Evolutionary conservation across 2,113 vertebrate genomes (phyloP).

Genomic region (Copsychus sechellarum): DNA sequence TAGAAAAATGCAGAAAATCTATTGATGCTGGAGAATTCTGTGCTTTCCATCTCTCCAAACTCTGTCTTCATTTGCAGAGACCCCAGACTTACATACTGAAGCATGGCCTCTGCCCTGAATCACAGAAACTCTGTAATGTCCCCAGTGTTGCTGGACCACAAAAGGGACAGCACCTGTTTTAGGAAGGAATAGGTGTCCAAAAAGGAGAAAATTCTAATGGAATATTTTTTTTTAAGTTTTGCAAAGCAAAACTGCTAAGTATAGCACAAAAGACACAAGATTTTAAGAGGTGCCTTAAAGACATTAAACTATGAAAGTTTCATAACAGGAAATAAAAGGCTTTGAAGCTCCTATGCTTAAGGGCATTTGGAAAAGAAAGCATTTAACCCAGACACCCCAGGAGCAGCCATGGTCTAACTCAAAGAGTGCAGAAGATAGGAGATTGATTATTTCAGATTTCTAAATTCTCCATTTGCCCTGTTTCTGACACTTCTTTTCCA

Average conservation of each 20-base stretch:
- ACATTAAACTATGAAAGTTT: background rate
- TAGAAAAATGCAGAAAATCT: background rate
- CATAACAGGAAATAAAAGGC: background rate
- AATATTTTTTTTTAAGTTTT: background rate
- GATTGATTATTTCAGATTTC: background rate
- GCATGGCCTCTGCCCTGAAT: background rate
- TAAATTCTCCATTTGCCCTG: background rate
- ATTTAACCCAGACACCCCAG: background rate
- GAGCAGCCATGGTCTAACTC: background rate
- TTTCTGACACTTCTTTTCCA: background rate
- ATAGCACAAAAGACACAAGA: background rate
- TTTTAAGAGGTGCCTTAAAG: background rate
- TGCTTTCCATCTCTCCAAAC: background rate
- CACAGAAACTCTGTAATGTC: background rate
- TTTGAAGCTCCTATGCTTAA: background rate
- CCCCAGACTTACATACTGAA: background rate
- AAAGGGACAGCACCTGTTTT: background rate
- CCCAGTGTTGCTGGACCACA: background rate
- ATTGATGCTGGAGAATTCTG: background rate
- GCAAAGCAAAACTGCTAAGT: background rate
- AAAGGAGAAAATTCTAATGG: background rate
- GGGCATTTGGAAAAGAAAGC: background rate
- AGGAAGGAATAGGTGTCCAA: background rate
- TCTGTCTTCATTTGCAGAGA: background rate
- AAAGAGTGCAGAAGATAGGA: background rate